Evolutionary conservation across 2,797 vertebrate species (phyloP).

Genomic region (Crenichthys baileyi): DNA sequence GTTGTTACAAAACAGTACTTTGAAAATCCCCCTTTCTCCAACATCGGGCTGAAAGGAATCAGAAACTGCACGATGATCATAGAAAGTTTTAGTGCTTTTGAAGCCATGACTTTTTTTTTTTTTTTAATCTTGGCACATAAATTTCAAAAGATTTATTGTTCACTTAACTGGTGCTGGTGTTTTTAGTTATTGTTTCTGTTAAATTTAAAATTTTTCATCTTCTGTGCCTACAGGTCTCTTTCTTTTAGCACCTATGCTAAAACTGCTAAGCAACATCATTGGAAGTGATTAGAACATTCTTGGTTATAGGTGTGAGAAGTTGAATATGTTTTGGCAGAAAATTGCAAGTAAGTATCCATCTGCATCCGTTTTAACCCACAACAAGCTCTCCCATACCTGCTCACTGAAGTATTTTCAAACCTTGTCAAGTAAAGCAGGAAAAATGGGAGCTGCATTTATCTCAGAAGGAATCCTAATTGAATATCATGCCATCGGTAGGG

Average conservation of each 20-base stretch:
- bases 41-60: too few relatives aligned
- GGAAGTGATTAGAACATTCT: neutral
- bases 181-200: too few relatives aligned
- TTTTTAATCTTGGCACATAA: too few relatives aligned
- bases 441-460: slow-evolving; percentile 9
- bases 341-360: neutral
- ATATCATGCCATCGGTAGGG: slow-evolving; percentile 5
- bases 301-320: neutral
- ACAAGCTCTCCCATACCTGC: neutral
- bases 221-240: too few relatives aligned
- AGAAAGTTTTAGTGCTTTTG: neutral
- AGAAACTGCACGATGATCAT: neutral
- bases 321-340: neutral
- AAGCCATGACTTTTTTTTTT: neutral
- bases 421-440: neutral
- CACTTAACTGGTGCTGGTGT: neutral
- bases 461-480: slow-evolving; percentile 10
- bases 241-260: neutral
- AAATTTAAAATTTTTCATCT: too few relatives aligned
- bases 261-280: neutral
- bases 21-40: too few relatives aligned
- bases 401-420: neutral
- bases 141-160: neutral
- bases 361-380: neutral
- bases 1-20: too few relatives aligned